Base-by-base conservation (phyloP, 2,113 vertebrate species). In the Scalopus aquaticus region DNA sequence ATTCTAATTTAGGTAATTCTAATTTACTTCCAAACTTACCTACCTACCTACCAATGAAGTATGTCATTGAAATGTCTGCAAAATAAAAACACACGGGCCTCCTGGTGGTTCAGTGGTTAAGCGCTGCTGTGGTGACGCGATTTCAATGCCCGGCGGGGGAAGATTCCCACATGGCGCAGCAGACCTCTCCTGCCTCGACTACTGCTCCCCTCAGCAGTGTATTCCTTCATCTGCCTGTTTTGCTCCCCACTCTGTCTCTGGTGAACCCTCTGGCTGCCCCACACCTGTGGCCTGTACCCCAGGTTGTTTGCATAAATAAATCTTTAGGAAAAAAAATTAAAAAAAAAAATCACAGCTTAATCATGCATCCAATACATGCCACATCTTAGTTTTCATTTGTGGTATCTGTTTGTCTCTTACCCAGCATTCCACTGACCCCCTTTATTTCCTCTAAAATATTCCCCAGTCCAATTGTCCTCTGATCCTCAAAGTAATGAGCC, bases 381-480 rank as follows among this genome's bases (percentile, higher is more conserved):
- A 12, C 74, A 65, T 88, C 28, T 65, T 85, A 65, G 28, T 60
- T 64, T 78, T 83, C 39, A 60, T 49, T 83, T 65, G 70, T 65
- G 39, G 70, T 44, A 58, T 3, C 30, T 1, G 0, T 46, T 81
- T 24, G 80, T 86, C n/a, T 30, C 44, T 76, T 90, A 49, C 4
- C 24, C 58, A 67, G 30, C 9, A n/a, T 30, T 60, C 16, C 13
- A 35, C 2, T 78, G 64, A 4, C 64, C 19, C 82, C 30, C 88
- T 96, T 84, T 77, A 85, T 85, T 80, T 90, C 84, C 56, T 93
- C 69, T 90, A 77, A 97, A 89, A 65, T 82, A 97, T 9, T 91
- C 73, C 72, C 56, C 85, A 88, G 87, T 74, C 54, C 69, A 90
- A 24, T 3, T 32, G 24, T 6, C 26, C 10, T 15, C 8, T 13